phyloP scores from a whole-genome alignment of 1,140 invertebrate species.

The Calliphora vicina region DNA sequence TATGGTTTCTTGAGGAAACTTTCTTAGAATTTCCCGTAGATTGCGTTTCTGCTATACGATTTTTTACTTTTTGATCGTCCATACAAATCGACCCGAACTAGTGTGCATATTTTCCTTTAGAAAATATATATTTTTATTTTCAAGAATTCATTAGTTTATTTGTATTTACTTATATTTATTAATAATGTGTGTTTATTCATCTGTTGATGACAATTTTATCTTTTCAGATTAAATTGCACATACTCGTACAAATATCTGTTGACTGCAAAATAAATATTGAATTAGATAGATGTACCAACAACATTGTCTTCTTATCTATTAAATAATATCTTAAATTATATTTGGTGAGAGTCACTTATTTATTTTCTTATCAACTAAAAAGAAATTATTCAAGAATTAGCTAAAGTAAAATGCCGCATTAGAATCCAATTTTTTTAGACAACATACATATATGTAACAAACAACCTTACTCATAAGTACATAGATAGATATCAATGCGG shows the following conservation, averaged over 20 bases:
- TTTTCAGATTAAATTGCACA: not conserved
- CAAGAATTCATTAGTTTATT: too few species aligned
- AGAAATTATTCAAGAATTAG: not conserved
- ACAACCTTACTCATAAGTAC: not conserved
- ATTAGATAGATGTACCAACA: not conserved
- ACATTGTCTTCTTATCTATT: not conserved
- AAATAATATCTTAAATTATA: not conserved
- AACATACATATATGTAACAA: not conserved
- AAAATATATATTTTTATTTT: too few species aligned
- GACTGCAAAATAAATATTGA: not conserved
- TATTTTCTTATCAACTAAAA: not conserved
- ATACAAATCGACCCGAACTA: too few species aligned
- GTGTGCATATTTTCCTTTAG: too few species aligned
- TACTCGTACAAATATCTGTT: not conserved
- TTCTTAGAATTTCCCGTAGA: too few species aligned
- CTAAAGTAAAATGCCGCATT: not conserved
- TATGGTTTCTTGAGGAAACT: too few species aligned
- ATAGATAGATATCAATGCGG: conserved; percentile 2
- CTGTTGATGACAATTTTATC: conserved; percentile 10
- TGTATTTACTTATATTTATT: not conserved
- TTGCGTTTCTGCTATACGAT: too few species aligned
- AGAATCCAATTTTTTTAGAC: not conserved
- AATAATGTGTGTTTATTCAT: conserved; percentile 5
- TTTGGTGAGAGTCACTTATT: not conserved
- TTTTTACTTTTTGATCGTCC: too few species aligned